These are phyloP conservation scores for Lepus oiostolus DNA, from an alignment of 2,797 vertebrate genomes.

Conservation along the genomic window DNA sequence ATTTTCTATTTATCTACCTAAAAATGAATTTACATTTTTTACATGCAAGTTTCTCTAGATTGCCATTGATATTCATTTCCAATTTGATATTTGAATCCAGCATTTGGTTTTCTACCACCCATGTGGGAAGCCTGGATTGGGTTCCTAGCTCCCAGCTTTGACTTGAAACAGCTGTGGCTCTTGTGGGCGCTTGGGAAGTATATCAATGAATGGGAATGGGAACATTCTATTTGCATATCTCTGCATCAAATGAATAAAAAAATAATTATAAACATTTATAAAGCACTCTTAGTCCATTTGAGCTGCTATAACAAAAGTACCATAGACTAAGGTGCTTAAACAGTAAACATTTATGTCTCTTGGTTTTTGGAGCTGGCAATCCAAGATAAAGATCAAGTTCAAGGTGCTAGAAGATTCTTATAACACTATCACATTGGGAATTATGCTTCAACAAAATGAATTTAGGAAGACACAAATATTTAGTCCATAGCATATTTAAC, in stretches of 20 bases:
- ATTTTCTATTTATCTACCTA: constrained; percentile 71
- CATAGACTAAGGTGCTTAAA: background rate
- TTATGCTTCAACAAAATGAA: background rate
- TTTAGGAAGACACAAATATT: background rate
- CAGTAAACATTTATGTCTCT: background rate
- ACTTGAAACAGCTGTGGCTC: too few species aligned
- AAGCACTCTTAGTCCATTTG: background rate
- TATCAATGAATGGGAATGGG: too few species aligned
- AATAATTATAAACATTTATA: background rate
- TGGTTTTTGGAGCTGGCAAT: background rate
- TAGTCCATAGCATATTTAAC: background rate
- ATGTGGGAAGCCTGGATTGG: too few species aligned
- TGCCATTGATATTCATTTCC: constrained; percentile 52
- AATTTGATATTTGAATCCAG: constrained; percentile 56
- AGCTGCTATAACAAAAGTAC: background rate
- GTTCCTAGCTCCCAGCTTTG: too few species aligned
- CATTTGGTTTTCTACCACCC: too few species aligned
- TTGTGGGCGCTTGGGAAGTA: too few species aligned
- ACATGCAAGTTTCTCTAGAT: constrained; percentile 73
- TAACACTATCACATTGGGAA: background rate
- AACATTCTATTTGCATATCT: too few species aligned
- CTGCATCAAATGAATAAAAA: too few species aligned
- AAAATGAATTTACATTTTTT: constrained; percentile 81
- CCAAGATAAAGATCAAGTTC: background rate
- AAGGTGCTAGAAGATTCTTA: background rate